Percentiles rank a stretch among this genome's conserved stretches.
phyloP scores from a whole-genome alignment of 2,888 invertebrate genomes.

The Platypus cylindrus region DNA sequence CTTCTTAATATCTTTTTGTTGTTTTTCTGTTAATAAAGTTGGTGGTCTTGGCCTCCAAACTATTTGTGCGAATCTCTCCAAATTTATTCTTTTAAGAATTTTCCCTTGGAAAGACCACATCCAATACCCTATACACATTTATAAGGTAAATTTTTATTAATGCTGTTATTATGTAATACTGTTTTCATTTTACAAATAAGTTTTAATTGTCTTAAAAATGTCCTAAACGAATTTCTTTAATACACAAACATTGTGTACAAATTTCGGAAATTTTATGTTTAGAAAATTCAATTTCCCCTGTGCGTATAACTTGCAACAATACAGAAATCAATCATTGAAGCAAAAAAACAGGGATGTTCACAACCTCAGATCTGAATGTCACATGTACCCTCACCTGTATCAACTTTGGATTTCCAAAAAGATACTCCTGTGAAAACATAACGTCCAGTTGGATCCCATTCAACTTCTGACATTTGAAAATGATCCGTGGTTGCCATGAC shows the following conservation, averaged over 20 bases:
- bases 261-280: no score
- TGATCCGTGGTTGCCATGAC: constrained; percentile 92
- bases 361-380: not conserved
- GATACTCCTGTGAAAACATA: constrained; percentile 93
- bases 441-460: constrained; percentile 99
- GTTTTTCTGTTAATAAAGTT: constrained; percentile 67
- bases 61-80: constrained; percentile 89
- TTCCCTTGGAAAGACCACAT: constrained; percentile 94
- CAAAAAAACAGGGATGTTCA: constrained; percentile 18
- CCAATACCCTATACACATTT: constrained; percentile 79
- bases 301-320: constrained; percentile 13
- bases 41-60: constrained; percentile 93
- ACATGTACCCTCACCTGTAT: constrained; percentile 34
- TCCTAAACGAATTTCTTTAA: no score
- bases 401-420: constrained; percentile 90
- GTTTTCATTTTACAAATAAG: no score
- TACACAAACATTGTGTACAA: no score
- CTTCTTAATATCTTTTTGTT: constrained; percentile 92
- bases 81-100: constrained; percentile 64
- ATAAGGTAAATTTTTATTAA: no score
- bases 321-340: constrained; percentile 5
- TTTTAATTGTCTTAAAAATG: no score
- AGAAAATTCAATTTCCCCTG: constrained; percentile 15
- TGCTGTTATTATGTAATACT: no score
- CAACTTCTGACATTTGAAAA: constrained; percentile 84